These are phyloP conservation scores for Mola mola DNA, from an alignment of 2,113 vertebrate species.

Conservation along the genomic window DNA sequence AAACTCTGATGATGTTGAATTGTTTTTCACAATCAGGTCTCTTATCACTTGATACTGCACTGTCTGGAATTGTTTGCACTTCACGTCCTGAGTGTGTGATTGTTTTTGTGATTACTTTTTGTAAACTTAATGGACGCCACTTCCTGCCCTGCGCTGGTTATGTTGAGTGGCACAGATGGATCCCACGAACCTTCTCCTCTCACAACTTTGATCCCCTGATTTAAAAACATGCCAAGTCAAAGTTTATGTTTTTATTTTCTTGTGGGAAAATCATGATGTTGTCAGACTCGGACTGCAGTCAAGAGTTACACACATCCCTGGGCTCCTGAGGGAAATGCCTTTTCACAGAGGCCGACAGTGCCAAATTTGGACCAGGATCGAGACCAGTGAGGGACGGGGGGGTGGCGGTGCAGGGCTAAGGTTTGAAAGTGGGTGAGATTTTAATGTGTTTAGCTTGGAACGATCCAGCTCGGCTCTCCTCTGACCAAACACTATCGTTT, in stretches of 20 bases:
- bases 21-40: background rate
- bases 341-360: conserved; percentile 85
- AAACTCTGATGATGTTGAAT: background rate
- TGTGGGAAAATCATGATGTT: conserved; percentile 90
- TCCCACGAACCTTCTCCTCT: conserved; percentile 30
- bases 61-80: background rate
- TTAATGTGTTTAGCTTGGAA: conserved; percentile 44
- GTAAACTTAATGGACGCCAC: background rate
- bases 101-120: background rate
- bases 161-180: background rate
- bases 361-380: conserved; percentile 85
- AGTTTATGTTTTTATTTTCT: conserved; percentile 78
- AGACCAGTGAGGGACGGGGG: conserved; percentile 20
- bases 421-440: conserved; percentile 12
- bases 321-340: conserved; percentile 79
- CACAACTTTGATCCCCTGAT: conserved; percentile 46
- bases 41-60: background rate
- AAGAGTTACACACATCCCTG: conserved; percentile 65
- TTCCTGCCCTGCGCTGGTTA: background rate
- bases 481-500: conserved; percentile 10
- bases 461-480: background rate
- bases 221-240: conserved; percentile 74
- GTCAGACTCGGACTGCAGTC: conserved; percentile 77
- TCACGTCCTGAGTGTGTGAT: background rate
- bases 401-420: conserved; percentile 5